Evolutionary conservation across 2,113 vertebrate species (phyloP).

Genomic region (Onychostoma macrolepis): DNA sequence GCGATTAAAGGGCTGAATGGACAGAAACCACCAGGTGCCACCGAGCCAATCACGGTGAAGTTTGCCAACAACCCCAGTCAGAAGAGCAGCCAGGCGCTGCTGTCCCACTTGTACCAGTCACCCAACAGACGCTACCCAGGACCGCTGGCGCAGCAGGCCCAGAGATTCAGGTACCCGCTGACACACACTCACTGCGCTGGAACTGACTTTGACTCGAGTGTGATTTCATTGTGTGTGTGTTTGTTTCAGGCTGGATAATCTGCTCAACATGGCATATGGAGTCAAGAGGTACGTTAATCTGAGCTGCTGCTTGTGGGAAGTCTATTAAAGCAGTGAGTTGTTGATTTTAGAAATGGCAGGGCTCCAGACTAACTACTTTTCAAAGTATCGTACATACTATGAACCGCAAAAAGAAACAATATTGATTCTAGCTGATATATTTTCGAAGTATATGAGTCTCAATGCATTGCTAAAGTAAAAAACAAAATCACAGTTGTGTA

Average conservation of each 20-base stretch:
- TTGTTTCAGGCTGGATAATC: conserved; percentile 94
- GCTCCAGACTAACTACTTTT: neutral
- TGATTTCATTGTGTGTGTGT: conserved; percentile 61
- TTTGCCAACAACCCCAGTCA: conserved; percentile 99
- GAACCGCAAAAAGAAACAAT: neutral
- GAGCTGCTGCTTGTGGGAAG: neutral
- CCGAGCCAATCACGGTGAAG: conserved; percentile 98
- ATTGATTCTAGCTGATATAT: neutral
- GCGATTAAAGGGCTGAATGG: conserved; percentile 98
- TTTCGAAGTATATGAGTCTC: neutral
- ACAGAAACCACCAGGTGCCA: conserved; percentile 94
- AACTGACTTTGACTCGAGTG: neutral
- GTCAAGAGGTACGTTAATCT: conserved; percentile 89
- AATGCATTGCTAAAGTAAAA: neutral
- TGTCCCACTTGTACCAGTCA: conserved; percentile 98
- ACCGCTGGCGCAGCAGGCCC: conserved; percentile 97
- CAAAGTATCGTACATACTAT: neutral
- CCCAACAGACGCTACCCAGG: conserved; percentile 97
- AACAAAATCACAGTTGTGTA: neutral
- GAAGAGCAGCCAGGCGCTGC: conserved; percentile 96
- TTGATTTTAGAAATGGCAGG: neutral
- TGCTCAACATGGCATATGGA: conserved; percentile 99
- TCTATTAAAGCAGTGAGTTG: neutral
- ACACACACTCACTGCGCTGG: neutral
- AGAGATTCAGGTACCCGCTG: conserved; percentile 91